Evolutionary conservation across 2,888 invertebrate species (phyloP), one percentile per base, ranked within the genome.

Genomic region (Polia nebulosa): DNA sequence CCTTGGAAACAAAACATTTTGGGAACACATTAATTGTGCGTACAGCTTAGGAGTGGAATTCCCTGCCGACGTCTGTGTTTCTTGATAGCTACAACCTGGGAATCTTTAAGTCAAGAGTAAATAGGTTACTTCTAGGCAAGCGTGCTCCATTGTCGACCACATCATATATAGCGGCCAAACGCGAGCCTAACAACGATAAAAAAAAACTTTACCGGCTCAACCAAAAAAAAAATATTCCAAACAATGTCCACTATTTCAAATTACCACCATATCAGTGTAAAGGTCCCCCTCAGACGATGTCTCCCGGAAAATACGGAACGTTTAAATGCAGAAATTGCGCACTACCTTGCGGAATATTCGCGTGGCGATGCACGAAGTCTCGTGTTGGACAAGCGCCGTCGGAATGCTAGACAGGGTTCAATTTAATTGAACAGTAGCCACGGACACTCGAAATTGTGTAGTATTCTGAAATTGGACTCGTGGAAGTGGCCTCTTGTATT

Each of bases 351-450:
- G 41, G 66, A 81, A 78, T 78, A 72, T 77, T 77, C 67, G 61
- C 51, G 66, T 68, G 56, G 72, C 67, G 52, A 67, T 80, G 80
- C 77, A 65, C 72, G 80, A 45, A 59, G 69, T 62, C 61, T 68
- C 75, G 45, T 69, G 78, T 80, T 71, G 53, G 73, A 82, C 83
- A 76, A 70, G 70, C 76, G 58, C 60, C 76, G 58, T 60, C 41
- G 63, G 76, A 57, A 69, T 63, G 70, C 69, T 36, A 61, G 77
- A 80, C 81, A 84, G 81, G 82, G 52, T 76, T 84, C 85, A 87
- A 81, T 89, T 87, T 87, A 89, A 90, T 88, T 87, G 90, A 84
- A 89, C 75, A 75, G 78, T 72, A 73, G 74, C 75, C 44, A 57
- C 49, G 32, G 74, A 66, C 82, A 86, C 87, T 86, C 72, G 80